These are phyloP conservation scores for Lycocerus yunnanus DNA, from an alignment of 2,888 invertebrate species.

Conservation along the genomic window DNA sequence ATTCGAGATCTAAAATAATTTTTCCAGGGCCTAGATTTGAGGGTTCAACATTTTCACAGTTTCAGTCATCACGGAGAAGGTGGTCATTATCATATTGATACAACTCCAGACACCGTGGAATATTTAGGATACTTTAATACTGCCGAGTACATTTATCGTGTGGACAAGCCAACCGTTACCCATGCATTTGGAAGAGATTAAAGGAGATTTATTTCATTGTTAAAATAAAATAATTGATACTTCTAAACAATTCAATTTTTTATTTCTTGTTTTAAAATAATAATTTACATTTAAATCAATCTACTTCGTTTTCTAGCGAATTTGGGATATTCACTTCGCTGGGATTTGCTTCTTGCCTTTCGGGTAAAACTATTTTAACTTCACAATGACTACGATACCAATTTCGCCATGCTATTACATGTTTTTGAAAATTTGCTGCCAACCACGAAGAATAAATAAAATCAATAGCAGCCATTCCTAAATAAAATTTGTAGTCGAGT, in stretches of 20 bases:
- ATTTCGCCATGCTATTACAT: constrained; percentile 51
- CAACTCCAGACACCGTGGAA: constrained; percentile 82
- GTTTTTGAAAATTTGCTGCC: constrained; percentile 49
- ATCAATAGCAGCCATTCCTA: constrained; percentile 53
- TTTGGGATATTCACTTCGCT: background rate
- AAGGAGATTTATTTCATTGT: no score
- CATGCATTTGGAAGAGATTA: constrained; percentile 68
- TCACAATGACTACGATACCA: constrained; percentile 52
- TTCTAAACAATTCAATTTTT: background rate
- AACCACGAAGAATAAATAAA: constrained; percentile 57
- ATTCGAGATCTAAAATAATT: background rate
- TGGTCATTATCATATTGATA: constrained; percentile 97
- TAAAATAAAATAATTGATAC: background rate
- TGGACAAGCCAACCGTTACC: constrained; percentile 72
- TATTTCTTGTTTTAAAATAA: background rate
- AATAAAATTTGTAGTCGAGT: background rate
- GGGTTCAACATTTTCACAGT: constrained; percentile 96
- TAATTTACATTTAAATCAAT: background rate
- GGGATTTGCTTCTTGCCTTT: constrained; percentile 39
- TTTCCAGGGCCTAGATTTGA: constrained; percentile 80
- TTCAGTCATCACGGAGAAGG: constrained; percentile 82
- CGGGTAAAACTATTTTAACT: constrained; percentile 50
- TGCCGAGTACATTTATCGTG: constrained; percentile 72
- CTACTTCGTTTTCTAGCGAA: background rate
- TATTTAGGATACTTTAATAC: constrained; percentile 90